Conservation (phyloP, 1,140 invertebrate genomes). For the Vanessa atalanta region DNA sequence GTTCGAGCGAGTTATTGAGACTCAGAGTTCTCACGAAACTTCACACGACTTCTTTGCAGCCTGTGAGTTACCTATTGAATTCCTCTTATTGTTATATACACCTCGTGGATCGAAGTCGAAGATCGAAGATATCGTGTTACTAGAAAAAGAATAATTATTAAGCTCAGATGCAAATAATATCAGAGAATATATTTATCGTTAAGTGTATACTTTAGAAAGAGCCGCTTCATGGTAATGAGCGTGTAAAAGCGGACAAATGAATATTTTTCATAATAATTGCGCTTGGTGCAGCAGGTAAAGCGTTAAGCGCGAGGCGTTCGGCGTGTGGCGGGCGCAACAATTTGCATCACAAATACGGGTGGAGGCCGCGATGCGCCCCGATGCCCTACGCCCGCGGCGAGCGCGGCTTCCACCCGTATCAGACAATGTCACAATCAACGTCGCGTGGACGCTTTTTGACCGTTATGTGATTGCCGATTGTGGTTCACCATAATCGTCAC, state of each 20-base stretch:
- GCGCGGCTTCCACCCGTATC: slow-evolving; percentile 50
- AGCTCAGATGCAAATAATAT: neutral
- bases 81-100: slow-evolving; percentile 58
- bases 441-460: slow-evolving; percentile 76
- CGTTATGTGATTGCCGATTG: slow-evolving; percentile 77
- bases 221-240: slow-evolving; percentile 58
- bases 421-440: slow-evolving; percentile 79
- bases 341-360: slow-evolving; percentile 79
- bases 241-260: slow-evolving; percentile 72
- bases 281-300: slow-evolving; percentile 69
- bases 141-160: slow-evolving; percentile 31
- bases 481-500: slow-evolving; percentile 59
- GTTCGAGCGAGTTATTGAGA: slow-evolving; percentile 64
- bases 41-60: slow-evolving; percentile 71
- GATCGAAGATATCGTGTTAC: slow-evolving; percentile 49
- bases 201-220: slow-evolving; percentile 37
- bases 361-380: slow-evolving; percentile 56
- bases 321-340: slow-evolving; percentile 67
- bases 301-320: slow-evolving; percentile 54
- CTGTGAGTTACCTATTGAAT: slow-evolving; percentile 66
- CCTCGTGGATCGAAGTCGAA: slow-evolving; percentile 37
- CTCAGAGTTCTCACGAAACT: slow-evolving; percentile 72
- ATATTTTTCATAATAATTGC: slow-evolving; percentile 79
- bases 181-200: slow-evolving; percentile 7
- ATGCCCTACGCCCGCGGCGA: slow-evolving; percentile 51